Conservation (phyloP, 2,113 vertebrate genomes). For the Crocuta crocuta region DNA sequence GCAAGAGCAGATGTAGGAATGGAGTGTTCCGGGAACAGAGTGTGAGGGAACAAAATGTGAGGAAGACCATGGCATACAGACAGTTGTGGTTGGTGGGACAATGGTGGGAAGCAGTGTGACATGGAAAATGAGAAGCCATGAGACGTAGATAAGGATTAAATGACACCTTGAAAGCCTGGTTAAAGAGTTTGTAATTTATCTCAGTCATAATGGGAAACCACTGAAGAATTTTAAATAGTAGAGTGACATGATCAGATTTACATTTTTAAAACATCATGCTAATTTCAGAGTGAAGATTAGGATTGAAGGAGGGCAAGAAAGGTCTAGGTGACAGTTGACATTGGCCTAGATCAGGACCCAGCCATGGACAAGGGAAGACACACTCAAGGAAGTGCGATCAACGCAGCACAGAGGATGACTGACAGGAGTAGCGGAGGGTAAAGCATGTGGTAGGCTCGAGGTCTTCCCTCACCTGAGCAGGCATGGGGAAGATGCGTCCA, state of each 20-base stretch:
- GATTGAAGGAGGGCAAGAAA: background rate
- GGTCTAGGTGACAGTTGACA: background rate
- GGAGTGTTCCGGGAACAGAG: background rate
- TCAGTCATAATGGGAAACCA: background rate
- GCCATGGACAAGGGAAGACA: background rate
- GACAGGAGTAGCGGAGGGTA: rapidly evolving
- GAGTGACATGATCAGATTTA: background rate
- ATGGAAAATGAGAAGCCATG: background rate
- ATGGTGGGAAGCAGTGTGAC: background rate
- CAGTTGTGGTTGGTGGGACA: background rate
- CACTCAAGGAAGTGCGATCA: background rate
- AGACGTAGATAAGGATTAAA: background rate
- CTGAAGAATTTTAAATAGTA: background rate
- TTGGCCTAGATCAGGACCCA: background rate
- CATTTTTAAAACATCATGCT: background rate
- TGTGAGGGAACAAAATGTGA: background rate
- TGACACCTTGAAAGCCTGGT: background rate
- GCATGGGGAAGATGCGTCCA: no score
- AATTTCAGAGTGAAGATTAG: background rate
- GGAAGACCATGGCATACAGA: background rate
- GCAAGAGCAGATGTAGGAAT: background rate
- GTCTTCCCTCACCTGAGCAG: no score
- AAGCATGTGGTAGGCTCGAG: rapidly evolving
- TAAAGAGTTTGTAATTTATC: background rate
- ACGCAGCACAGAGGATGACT: rapidly evolving